These are phyloP conservation scores for Nomada flava DNA, from an alignment of 2,888 invertebrate species.

Conservation along the genomic window DNA sequence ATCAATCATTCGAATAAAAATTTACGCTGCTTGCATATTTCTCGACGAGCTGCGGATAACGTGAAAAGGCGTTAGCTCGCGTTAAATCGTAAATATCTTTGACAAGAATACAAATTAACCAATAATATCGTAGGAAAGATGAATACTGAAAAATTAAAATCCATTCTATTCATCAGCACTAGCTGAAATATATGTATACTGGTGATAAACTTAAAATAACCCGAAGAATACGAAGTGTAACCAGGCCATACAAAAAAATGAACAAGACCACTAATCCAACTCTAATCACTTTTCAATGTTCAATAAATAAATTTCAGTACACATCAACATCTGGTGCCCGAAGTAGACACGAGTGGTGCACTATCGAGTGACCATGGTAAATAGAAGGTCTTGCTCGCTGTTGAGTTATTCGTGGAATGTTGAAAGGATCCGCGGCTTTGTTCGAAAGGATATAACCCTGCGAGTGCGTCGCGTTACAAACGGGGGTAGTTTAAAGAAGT, in stretches of 20 bases:
- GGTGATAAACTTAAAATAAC: not conserved
- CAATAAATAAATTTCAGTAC: not conserved
- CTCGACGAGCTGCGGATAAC: not conserved
- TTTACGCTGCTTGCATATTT: not conserved
- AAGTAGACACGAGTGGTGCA: slow-evolving; percentile 23
- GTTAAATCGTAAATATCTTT: too few species aligned
- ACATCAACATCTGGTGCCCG: not conserved
- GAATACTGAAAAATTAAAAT: not conserved
- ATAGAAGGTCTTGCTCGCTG: slow-evolving; percentile 23
- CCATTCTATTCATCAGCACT: not conserved
- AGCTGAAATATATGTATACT: not conserved
- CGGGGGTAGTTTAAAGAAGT: slow-evolving; percentile 48
- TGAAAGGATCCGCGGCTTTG: slow-evolving; percentile 53
- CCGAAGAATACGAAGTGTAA: not conserved
- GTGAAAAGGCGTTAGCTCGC: not conserved
- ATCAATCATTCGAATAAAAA: slow-evolving; percentile 9
- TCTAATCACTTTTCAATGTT: not conserved
- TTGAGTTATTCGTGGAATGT: slow-evolving; percentile 63
- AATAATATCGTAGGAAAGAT: too few species aligned
- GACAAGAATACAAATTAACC: too few species aligned
- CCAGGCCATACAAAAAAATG: not conserved
- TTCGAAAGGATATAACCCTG: slow-evolving; percentile 52
- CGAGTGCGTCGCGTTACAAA: slow-evolving; percentile 29
- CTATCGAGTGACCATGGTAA: slow-evolving; percentile 45
- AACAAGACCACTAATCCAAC: too few species aligned